phyloP scores from a whole-genome alignment of 37 sponge, comb jelly and placozoan genomes.

The Diacarnus erythraeanus region DNA sequence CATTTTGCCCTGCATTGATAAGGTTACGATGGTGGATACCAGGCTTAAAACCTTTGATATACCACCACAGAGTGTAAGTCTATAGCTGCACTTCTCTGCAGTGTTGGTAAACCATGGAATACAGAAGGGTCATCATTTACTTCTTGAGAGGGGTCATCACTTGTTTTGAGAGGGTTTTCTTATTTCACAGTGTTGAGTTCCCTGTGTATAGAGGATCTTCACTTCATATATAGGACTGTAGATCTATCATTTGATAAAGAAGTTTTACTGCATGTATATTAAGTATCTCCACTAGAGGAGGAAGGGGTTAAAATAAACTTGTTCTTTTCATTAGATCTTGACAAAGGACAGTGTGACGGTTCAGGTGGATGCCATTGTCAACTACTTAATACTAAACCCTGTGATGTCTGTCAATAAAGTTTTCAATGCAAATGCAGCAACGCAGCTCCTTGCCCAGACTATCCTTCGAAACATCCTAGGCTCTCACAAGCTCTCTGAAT shows the following conservation, averaged over 20 bases:
- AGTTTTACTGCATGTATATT: too few species aligned
- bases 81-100: not conserved
- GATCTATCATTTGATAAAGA: too few species aligned
- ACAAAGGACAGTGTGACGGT: conserved; percentile 94
- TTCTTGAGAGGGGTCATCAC: not conserved
- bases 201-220: not conserved
- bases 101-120: not conserved
- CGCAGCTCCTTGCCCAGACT: conserved; percentile 93
- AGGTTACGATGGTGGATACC: conserved; percentile 68
- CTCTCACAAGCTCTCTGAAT: conserved; percentile 84
- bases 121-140: not conserved
- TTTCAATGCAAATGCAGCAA: conserved; percentile 65
- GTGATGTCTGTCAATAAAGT: conserved; percentile 81
- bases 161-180: too few species aligned
- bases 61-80: conserved; percentile 87
- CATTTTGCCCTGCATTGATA: conserved; percentile 88
- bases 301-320: too few species aligned
- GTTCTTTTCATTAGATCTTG: conserved; percentile 67
- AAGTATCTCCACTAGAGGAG: too few species aligned
- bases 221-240: not conserved
- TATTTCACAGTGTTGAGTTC: too few species aligned
- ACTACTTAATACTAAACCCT: conserved; percentile 79
- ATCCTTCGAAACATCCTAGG: conserved; percentile 94
- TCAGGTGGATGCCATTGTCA: conserved; percentile 93
- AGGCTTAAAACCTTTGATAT: conserved; percentile 89